Percentiles rank a stretch among this genome's conserved stretches.
phyloP scores from a whole-genome alignment of 2,797 vertebrate species.

The Gymnothorax reevesii region DNA sequence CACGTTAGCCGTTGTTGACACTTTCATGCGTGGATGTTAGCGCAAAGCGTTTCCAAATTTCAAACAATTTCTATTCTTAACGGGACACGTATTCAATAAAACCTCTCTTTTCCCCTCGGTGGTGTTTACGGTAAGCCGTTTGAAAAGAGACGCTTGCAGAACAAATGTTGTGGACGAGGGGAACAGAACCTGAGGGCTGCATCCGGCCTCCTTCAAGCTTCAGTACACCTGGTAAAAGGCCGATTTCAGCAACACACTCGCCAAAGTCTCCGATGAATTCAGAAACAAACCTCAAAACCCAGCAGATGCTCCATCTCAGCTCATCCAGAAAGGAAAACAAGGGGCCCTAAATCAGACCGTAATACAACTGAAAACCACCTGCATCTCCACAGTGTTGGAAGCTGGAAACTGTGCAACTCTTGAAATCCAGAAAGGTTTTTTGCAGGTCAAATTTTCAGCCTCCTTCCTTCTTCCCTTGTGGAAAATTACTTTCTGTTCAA shows the following conservation, averaged over 20 bases:
- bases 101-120: constrained; percentile 44
- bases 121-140: constrained; percentile 1
- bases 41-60: constrained; percentile 53
- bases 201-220: background rate
- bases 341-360: background rate
- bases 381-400: background rate
- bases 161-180: constrained; percentile 32
- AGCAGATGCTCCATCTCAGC: background rate
- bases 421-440: background rate
- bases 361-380: background rate
- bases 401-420: background rate
- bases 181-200: background rate
- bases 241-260: background rate
- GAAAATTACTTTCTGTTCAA: background rate
- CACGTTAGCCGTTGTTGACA: constrained; percentile 56
- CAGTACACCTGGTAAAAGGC: background rate
- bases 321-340: background rate
- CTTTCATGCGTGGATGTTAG: constrained; percentile 52
- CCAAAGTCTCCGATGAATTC: background rate
- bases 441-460: background rate
- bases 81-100: constrained; percentile 37
- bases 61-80: constrained; percentile 57
- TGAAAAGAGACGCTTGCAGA: constrained; percentile 28
- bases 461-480: background rate
- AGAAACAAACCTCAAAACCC: background rate